Evolutionary conservation across 2,888 invertebrate genomes (phyloP), one percentile per base, ranked within the genome.

Genomic region (Zonitis immaculata): DNA sequence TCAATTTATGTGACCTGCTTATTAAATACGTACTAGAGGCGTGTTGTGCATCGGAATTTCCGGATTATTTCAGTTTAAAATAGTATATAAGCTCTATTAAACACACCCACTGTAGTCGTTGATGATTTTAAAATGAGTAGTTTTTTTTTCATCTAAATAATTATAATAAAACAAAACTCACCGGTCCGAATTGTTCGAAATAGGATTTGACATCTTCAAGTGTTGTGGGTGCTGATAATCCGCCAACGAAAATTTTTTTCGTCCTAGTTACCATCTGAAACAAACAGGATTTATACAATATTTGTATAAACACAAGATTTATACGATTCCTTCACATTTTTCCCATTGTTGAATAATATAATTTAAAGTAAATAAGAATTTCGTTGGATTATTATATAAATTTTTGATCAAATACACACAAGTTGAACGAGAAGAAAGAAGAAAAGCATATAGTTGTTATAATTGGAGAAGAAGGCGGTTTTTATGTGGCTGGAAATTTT

Each of bases 201-300:
- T 99, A 99, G 81, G 92, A 94, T 86, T 97, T 98, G 78, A 99
- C 96, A 79, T 99, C 98, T 81, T 99, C 98, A 78, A 98, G 87
- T 75, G 98, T 99, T 77, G 98, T 98, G 76, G 96, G 95, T 76
- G 98, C 97, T 74, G 98, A 98, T 73, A 99, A 86, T 76, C 99
- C 99, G 73, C 99, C 99, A 77, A 99, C 97, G 84, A 99, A 99
- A 83, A 99, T 97, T 85, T 99, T 99, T 90, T 98, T 99, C 84
- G 98, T 99, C 85, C 95, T 91, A 83, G 97, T 97, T 79, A 98
- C 95, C 95, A 98, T 96, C 97, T 98, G 87, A 47, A 76, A 74
- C 39, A 39, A 39, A 39, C 39, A 39, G 9, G 9, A 35, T 35
- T 35, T 16, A n/a, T n/a, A 1, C 8, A 16, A 1, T 16, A 35